Evolutionary conservation across 2,113 vertebrate genomes (phyloP).

Genomic region (Eulacestoma nigropectus): DNA sequence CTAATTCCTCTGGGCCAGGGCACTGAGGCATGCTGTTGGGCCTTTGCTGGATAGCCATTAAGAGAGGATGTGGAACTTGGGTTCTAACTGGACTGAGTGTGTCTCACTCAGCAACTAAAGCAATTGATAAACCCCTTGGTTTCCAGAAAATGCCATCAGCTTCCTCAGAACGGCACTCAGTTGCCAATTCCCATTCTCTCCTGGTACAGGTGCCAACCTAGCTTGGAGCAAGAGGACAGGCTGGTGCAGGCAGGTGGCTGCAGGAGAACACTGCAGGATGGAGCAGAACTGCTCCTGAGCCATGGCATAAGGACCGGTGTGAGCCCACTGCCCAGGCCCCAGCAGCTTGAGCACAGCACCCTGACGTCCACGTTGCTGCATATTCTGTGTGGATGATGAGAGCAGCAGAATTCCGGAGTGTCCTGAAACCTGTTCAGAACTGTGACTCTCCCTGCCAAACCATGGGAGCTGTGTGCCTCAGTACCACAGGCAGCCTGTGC

Average conservation of each 20-base stretch:
- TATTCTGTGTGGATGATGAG: not conserved
- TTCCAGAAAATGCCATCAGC: not conserved
- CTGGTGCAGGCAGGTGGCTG: not conserved
- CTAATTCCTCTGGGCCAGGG: not conserved
- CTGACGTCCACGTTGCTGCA: not conserved
- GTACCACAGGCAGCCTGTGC: rapidly evolving
- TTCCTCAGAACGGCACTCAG: not conserved
- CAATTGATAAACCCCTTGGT: not conserved
- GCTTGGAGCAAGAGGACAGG: not conserved
- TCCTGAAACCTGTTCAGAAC: not conserved
- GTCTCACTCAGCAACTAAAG: not conserved
- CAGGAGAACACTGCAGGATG: not conserved
- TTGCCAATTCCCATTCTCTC: not conserved
- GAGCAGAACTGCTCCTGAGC: rapidly evolving
- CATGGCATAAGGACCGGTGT: rapidly evolving
- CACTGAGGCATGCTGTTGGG: not conserved
- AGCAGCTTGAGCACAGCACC: not conserved
- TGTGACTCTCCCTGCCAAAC: not conserved
- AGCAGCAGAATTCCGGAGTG: not conserved
- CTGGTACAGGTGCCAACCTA: not conserved
- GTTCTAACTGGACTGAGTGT: not conserved
- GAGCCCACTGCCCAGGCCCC: not conserved
- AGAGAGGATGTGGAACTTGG: not conserved
- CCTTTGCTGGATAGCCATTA: not conserved
- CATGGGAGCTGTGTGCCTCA: rapidly evolving